Base-by-base conservation (phyloP, 2,797 vertebrate genomes). In the Ctenopoma multispine region DNA sequence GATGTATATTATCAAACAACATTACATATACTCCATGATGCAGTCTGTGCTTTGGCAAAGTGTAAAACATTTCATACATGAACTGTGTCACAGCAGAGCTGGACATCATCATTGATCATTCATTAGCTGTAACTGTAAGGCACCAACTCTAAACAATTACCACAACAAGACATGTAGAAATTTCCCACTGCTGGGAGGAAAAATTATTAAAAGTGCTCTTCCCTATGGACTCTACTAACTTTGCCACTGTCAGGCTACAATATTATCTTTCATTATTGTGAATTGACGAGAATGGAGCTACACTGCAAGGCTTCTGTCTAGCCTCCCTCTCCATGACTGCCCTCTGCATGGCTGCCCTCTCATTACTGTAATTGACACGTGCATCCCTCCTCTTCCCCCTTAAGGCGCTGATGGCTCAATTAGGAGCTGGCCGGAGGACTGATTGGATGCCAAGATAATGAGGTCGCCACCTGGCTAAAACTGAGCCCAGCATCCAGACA, bases 351-450 rank as follows among this genome's bases (percentile, higher is more conserved):
- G 86, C 81, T 90, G 83, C 80, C 81, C 84, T 82, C 87, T 92
- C 89, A 91, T 92, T 93, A 92, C 87, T 87, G 87, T 88, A 93
- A 92, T 89, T 93, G 91, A 91, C 91, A 90, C 74, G 34, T 90
- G 82, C 87, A 78, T 89, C 78, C 87, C 82, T 82, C 78, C 77
- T 82, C 79, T 76, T 71, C 84, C 73, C 86, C 89, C 89, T 83
- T 59, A 89, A 91, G 87, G 91, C 76, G 43, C 82, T 87, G 85
- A 92, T 88, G 87, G 90, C 90, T 91, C 91, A 91, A 93, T 93
- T 93, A 91, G 86, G 87, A 87, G 74, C 75, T 77, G 85, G 87
- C 86, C 72, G 2, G 66, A 82, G 83, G 86, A 89, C 87, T 88
- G 88, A 91, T 90, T 87, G 90, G 87, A 86, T 4, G 82, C 82